Base-by-base conservation (phyloP, 2,797 vertebrate genomes). In the Parotocinclus haroldoi region DNA sequence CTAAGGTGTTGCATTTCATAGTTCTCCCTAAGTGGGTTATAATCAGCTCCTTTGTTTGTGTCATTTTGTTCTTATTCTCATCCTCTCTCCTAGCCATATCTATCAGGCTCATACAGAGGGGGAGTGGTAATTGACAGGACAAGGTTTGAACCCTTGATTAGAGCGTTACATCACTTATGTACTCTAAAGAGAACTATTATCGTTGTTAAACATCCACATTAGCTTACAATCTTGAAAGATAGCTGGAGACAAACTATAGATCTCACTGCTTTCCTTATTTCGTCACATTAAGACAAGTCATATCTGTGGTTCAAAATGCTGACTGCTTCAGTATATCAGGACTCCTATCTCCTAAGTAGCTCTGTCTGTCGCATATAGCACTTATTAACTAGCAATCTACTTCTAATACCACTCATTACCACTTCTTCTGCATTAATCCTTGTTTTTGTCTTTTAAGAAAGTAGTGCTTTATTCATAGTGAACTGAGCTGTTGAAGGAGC, bases 241-340 rank as follows among this genome's bases (percentile, higher is more conserved):
- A 54, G 27, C 27, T 58, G 44, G 16, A 44, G 60, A 65, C 55
- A 64, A 68, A 64, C 53, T 66, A 40, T 51, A 72, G 17, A 46
- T 17, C 27, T 27, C 27, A 2, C 27, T 27, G 27, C 27, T 27
- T 27, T 27, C 27, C 27, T 27, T 27, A 27, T 27, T 27, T 61
- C n/a, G 45, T 57, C 45, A 42, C 11, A 61, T 16, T 12, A 13
- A 27, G 13, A 17, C 27, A 19, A n/a, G 63, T 27, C 9, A 42
- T 71, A 54, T 65, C 69, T 65, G 27, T 49, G 42, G 9, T 42
- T 58, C 36, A 63, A 52, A 57, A 51, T 53, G 61, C 68, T 58
- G 61, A 71, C 62, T 13, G 9, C 16, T 42, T 4, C 14, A 58
- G 52, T 13, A 14, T 16, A 36, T 57, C 45, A 44, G 42, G 46